Conservation (phyloP, 2,113 vertebrate species). For the Halcyon senegalensis region DNA sequence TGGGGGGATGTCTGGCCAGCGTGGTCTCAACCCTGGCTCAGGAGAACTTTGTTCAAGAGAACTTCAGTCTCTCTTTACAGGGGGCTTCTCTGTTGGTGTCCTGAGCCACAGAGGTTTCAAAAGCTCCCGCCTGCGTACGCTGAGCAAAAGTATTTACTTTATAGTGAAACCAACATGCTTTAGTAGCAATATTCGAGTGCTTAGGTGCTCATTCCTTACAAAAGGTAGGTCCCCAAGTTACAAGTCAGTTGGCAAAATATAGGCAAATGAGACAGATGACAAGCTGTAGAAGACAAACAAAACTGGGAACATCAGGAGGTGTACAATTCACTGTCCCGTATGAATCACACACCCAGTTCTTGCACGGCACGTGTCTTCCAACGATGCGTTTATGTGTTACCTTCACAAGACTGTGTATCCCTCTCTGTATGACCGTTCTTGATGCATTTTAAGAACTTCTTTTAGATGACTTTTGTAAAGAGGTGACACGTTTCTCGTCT, state of each 20-base stretch:
- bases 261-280: not conserved
- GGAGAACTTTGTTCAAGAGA: not conserved
- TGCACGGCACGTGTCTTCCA: not conserved
- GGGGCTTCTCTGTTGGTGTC: not conserved
- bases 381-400: not conserved
- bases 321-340: not conserved
- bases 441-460: not conserved
- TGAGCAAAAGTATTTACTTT: not conserved
- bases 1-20: not conserved
- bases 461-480: not conserved
- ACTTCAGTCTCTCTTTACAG: not conserved
- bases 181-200: too few species aligned
- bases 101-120: not conserved
- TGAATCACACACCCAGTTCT: not conserved
- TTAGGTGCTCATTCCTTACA: not conserved
- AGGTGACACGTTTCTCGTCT: not conserved
- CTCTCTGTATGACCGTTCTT: rapidly evolving
- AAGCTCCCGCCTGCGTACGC: not conserved
- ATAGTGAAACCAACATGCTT: not conserved
- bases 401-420: not conserved
- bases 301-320: not conserved
- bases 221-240: not conserved
- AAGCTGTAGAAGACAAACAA: not conserved
- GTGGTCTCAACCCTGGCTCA: not conserved
- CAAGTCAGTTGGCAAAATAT: not conserved